These are phyloP conservation scores for Diplosoma virens DNA, from an alignment of 23 tunicate genomes.

Conservation along the genomic window DNA sequence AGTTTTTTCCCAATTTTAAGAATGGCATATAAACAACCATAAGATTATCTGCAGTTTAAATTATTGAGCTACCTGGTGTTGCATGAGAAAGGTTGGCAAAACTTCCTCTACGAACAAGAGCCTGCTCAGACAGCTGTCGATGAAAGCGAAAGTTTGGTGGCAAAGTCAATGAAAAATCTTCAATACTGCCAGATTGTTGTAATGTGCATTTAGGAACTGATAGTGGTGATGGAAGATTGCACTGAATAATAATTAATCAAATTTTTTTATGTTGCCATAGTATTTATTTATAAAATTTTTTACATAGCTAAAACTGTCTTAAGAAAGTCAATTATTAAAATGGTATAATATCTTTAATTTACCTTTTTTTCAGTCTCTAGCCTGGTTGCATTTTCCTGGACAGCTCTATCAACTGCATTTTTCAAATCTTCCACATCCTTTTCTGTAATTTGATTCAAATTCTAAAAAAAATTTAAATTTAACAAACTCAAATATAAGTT, in stretches of 20 bases:
- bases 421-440: constrained; percentile 40
- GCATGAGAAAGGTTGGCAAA: constrained; percentile 39
- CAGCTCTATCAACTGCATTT: constrained; percentile 40
- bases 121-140: constrained; percentile 77
- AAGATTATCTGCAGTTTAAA: too few species aligned
- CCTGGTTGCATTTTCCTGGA: neutral
- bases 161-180: constrained; percentile 43
- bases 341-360: neutral
- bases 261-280: too few species aligned
- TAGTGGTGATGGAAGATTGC: constrained; percentile 33
- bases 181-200: constrained; percentile 35
- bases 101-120: constrained; percentile 66
- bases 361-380: neutral
- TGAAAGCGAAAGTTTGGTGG: constrained; percentile 52
- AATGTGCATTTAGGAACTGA: neutral
- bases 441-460: constrained; percentile 16
- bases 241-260: too few species aligned
- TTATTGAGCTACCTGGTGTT: constrained; percentile 27
- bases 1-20: too few species aligned
- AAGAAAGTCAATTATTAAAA: too few species aligned
- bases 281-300: too few species aligned
- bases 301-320: too few species aligned
- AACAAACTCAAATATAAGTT: neutral
- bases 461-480: constrained; percentile 9
- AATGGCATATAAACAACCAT: too few species aligned